These are phyloP conservation scores for Cephonodes hylas DNA, from an alignment of 2,888 invertebrate species.

Conservation along the genomic window DNA sequence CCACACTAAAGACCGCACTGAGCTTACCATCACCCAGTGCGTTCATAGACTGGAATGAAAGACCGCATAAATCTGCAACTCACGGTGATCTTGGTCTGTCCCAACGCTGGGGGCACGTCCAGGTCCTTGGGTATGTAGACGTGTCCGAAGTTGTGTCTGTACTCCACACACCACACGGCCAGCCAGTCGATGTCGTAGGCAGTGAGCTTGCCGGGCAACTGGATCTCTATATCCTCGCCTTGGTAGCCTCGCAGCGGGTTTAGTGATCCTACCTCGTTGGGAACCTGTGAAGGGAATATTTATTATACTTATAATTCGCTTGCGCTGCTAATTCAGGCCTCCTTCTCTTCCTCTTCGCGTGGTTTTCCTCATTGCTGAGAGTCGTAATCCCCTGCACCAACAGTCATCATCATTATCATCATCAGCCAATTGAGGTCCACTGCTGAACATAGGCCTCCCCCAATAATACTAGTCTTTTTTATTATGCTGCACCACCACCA, in stretches of 20 bases:
- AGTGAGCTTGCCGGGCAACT: conserved; percentile 90
- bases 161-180: conserved; percentile 95
- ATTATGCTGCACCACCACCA: too few species aligned
- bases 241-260: conserved; percentile 92
- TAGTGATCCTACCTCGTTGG: conserved; percentile 92
- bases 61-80: conserved; percentile 44
- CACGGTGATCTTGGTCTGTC: conserved; percentile 95
- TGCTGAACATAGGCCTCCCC: too few species aligned
- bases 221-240: conserved; percentile 95
- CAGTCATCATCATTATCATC: too few species aligned
- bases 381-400: too few species aligned
- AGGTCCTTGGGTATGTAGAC: conserved; percentile 92
- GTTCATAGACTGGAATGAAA: neutral
- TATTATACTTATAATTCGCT: too few species aligned
- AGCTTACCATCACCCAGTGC: neutral
- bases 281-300: conserved; percentile 82
- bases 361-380: too few species aligned
- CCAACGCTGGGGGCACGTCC: conserved; percentile 94
- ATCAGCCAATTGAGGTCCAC: too few species aligned
- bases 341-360: too few species aligned
- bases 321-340: too few species aligned
- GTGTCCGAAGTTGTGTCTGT: conserved; percentile 94
- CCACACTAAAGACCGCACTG: too few species aligned
- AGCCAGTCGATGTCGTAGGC: conserved; percentile 96
- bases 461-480: too few species aligned